Conservation (phyloP, 37 sponge, comb jelly and placozoan species). For the Theonella swinhoei region DNA sequence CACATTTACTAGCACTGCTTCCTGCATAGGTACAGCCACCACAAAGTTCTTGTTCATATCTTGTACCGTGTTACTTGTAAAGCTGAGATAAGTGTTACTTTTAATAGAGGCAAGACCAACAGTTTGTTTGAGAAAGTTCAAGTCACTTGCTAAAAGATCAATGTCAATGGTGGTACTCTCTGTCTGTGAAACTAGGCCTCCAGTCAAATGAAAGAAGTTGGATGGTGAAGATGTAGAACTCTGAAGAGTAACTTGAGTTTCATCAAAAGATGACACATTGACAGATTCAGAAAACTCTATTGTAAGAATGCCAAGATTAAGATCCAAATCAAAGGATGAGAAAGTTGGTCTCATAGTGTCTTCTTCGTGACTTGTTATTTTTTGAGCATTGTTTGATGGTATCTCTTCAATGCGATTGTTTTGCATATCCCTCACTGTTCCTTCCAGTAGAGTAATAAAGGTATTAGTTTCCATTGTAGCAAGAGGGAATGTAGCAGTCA, state of each 20-base stretch:
- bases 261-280: conserved; percentile 64
- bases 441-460: conserved; percentile 55
- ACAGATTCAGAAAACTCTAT: conserved; percentile 81
- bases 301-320: conserved; percentile 61
- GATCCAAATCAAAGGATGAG: conserved; percentile 58
- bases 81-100: conserved; percentile 78
- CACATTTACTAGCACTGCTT: conserved; percentile 36
- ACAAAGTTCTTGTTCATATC: conserved; percentile 78
- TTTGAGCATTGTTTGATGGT: conserved; percentile 46
- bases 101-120: conserved; percentile 47
- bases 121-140: conserved; percentile 60
- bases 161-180: conserved; percentile 56
- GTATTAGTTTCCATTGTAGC: conserved; percentile 72
- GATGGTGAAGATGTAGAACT: conserved; percentile 23
- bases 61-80: conserved; percentile 54
- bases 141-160: conserved; percentile 37
- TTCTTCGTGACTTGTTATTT: conserved; percentile 55
- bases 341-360: conserved; percentile 61
- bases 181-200: conserved; percentile 37
- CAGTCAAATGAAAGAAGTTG: conserved; percentile 26
- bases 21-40: conserved; percentile 49
- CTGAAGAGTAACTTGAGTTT: conserved; percentile 62
- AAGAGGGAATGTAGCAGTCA: conserved; percentile 66
- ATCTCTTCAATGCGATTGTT: conserved; percentile 66
- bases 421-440: conserved; percentile 63